Evolutionary conservation across 2,113 vertebrate genomes (phyloP).

Genomic region (Barbus barbus): DNA sequence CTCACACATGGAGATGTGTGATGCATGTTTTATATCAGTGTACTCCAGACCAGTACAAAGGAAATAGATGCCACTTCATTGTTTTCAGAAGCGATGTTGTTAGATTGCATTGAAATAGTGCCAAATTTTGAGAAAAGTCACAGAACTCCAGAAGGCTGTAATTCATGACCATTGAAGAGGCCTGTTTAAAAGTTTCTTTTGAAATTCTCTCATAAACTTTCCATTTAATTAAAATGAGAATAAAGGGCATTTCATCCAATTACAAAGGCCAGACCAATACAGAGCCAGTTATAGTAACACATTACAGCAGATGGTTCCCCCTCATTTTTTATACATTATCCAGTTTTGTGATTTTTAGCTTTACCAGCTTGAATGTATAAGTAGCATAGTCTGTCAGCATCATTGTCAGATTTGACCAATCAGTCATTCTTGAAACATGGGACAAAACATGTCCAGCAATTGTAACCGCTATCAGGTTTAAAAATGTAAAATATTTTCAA

Average conservation of each 20-base stretch:
- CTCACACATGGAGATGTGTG: constrained; percentile 24
- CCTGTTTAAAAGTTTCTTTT: constrained; percentile 3
- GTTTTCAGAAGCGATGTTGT: too few relatives aligned
- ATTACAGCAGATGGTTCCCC: neutral
- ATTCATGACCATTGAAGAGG: constrained; percentile 1
- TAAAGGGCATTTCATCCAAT: neutral
- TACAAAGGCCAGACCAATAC: neutral
- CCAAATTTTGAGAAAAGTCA: constrained; percentile 19
- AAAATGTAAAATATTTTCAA: too few relatives aligned
- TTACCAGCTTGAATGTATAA: neutral
- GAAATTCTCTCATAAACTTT: neutral
- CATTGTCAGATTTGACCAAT: constrained; percentile 41
- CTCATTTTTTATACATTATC: neutral
- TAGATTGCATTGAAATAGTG: neutral
- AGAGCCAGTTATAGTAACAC: neutral
- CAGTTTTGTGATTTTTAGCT: neutral
- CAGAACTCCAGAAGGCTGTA: constrained; percentile 5
- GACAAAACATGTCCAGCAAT: too few relatives aligned
- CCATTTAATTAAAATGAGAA: neutral
- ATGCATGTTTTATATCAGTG: constrained; percentile 52
- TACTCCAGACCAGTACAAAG: constrained; percentile 29
- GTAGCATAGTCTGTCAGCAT: constrained; percentile 16
- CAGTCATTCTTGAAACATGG: too few relatives aligned
- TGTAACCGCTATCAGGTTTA: too few relatives aligned
- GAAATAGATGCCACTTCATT: constrained; percentile 41